Base-by-base conservation (phyloP, 2,113 vertebrate species). In the Scophthalmus maximus region DNA sequence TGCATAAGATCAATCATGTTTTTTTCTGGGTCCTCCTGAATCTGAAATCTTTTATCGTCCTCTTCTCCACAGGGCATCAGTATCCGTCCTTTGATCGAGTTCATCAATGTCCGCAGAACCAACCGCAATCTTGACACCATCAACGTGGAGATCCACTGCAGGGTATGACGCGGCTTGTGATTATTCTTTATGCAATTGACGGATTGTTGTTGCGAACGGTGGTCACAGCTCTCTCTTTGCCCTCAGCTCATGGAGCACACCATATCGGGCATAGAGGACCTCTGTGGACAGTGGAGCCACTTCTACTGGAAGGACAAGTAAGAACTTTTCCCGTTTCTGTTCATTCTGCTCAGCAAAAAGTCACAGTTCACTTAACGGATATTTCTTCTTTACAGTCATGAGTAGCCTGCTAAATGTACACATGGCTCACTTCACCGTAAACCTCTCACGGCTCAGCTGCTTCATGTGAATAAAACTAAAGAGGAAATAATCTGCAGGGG, bases 291-390 rank as follows among this genome's bases (percentile, higher is more conserved):
- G 26, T 99, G 97, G 97, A 95, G 96, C 83, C 98, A 97, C 91
- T 96, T 96, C 89, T 97, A 96, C 85, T 97, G 96, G 96, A 99
- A 95, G 93, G 97, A 99, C 92, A 99, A 97, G 98, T 99, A 96
- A 94, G 91, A 61, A 2, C 9, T 17, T 29, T 58, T n/a, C n/a
- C n/a, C n/a, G 12, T 8, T 36, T 14, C 1, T 58, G 5, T 60
- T 3, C 14, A 6, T 5, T 52, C 6, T 49, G 12, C 22, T 55
- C 14, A 40, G 17, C 15, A 42, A 42, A 42, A 42, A 1, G 40
- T 42, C 4, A 18, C 6, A n/a, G n/a, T n/a, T n/a, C n/a, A n/a
- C n/a, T n/a, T n/a, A n/a, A n/a, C n/a, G n/a, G n/a, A n/a, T n/a
- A n/a, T n/a, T n/a, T n/a, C n/a, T n/a, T n/a, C n/a, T n/a, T n/a